phyloP scores from a whole-genome alignment of 1,140 invertebrate species.

The Kradibia gibbosae region DNA sequence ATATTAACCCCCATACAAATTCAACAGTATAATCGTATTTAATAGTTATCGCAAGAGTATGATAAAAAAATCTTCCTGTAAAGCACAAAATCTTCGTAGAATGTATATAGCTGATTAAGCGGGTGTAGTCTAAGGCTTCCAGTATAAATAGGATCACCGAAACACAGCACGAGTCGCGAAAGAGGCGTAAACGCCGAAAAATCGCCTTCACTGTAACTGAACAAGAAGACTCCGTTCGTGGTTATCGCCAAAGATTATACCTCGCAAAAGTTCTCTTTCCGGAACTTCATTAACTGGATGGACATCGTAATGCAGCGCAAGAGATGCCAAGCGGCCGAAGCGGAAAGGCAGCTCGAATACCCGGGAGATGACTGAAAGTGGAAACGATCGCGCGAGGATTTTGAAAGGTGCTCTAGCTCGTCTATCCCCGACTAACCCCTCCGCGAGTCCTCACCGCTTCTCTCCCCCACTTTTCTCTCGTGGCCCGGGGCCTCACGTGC shows the following conservation, averaged over 20 bases:
- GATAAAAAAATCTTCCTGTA: too few relatives aligned
- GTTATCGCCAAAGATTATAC: not conserved
- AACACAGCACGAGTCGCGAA: not conserved
- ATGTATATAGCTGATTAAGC: too few relatives aligned
- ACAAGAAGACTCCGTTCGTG: not conserved
- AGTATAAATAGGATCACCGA: not conserved
- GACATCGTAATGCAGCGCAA: not conserved
- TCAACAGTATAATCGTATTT: too few relatives aligned
- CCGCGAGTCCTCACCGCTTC: slow-evolving; percentile 4
- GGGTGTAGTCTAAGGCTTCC: too few relatives aligned
- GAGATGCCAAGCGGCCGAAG: not conserved
- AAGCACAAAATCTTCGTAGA: not conserved
- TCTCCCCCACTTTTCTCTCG: slow-evolving; percentile 50
- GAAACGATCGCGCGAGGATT: slow-evolving; percentile 56
- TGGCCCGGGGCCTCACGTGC: slow-evolving; percentile 46
- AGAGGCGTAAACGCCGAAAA: not conserved
- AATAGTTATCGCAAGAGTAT: too few relatives aligned
- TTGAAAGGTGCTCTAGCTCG: slow-evolving; percentile 52
- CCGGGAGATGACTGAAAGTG: slow-evolving; percentile 57
- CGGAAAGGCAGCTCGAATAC: slow-evolving; percentile 52
- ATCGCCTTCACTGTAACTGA: not conserved
- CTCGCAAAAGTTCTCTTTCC: not conserved
- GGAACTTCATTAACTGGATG: not conserved
- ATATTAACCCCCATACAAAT: too few relatives aligned
- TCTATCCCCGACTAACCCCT: slow-evolving; percentile 36